A percentile compares a stretch with the other conserved stretches of the same genome.
Evolutionary conservation across 2,888 invertebrate species (phyloP).

Genomic region (Cheilosia urbana): DNA sequence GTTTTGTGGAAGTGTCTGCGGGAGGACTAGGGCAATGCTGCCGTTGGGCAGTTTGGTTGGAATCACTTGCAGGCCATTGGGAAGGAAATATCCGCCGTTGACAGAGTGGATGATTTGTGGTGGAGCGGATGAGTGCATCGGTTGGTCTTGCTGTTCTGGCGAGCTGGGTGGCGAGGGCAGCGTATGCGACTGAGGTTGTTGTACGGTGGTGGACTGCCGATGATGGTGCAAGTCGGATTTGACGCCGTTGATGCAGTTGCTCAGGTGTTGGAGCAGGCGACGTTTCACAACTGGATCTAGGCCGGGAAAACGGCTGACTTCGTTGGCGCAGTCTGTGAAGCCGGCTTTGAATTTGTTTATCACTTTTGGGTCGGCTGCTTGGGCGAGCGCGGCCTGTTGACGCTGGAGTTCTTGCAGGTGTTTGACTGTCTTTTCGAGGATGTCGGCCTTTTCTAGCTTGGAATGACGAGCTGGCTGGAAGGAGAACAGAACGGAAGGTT

Average conservation of each 20-base stretch:
- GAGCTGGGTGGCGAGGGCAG: slow-evolving; percentile 84
- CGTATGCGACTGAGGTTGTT: slow-evolving; percentile 85
- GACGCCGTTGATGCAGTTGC: slow-evolving; percentile 87
- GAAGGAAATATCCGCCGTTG: slow-evolving; percentile 86
- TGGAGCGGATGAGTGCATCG: slow-evolving; percentile 76
- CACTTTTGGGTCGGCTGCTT: slow-evolving; percentile 92
- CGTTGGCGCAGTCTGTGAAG: slow-evolving; percentile 94
- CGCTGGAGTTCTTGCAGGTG: slow-evolving; percentile 95
- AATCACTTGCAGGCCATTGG: slow-evolving; percentile 91
- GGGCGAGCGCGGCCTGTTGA: slow-evolving; percentile 92
- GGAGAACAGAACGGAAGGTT: slow-evolving; percentile 45
- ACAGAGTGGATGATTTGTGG: slow-evolving; percentile 83
- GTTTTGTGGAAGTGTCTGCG: slow-evolving; percentile 87
- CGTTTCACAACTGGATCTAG: slow-evolving; percentile 89
- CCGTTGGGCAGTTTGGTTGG: slow-evolving; percentile 93
- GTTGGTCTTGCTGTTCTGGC: slow-evolving; percentile 80
- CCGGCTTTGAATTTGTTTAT: slow-evolving; percentile 93
- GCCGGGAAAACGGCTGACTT: slow-evolving; percentile 90
- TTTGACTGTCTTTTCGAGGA: slow-evolving; percentile 96
- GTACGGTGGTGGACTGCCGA: slow-evolving; percentile 72
- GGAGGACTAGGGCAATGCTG: slow-evolving; percentile 91
- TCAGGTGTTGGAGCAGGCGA: slow-evolving; percentile 90
- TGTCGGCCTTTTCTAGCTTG: slow-evolving; percentile 98
- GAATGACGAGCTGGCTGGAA: slow-evolving; percentile 94
- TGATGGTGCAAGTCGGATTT: slow-evolving; percentile 82